phyloP scores from a whole-genome alignment of 2,113 vertebrate species.

The Peromyscus californicus region DNA sequence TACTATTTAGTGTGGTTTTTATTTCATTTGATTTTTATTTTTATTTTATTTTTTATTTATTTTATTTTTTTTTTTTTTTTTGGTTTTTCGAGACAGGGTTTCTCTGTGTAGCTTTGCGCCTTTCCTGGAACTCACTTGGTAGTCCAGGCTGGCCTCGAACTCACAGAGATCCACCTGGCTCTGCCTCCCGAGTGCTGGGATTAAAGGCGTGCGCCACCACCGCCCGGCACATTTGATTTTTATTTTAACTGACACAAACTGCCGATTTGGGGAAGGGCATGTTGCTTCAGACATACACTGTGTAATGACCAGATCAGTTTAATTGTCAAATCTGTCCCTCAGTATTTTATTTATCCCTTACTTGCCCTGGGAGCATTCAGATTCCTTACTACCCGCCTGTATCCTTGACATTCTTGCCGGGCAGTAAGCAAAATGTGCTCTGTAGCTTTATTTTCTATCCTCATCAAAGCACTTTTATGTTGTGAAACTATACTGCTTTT shows the following conservation, averaged over 20 bases:
- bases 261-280: not conserved
- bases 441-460: not conserved
- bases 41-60: no score
- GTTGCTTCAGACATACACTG: not conserved
- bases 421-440: not conserved
- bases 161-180: no score
- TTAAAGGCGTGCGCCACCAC: no score
- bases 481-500: not conserved
- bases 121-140: no score
- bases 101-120: no score
- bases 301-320: not conserved
- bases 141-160: no score
- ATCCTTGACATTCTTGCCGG: not conserved
- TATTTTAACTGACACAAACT: not conserved
- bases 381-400: not conserved
- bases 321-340: not conserved
- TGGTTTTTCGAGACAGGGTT: no score
- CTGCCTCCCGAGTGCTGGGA: no score
- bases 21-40: not conserved
- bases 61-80: no score
- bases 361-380: not conserved
- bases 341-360: not conserved
- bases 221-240: not conserved
- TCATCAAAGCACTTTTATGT: conserved; percentile 17
- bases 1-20: not conserved